These are phyloP conservation scores for Cosmia trapezina DNA, from an alignment of 2,888 invertebrate species.

Conservation along the genomic window DNA sequence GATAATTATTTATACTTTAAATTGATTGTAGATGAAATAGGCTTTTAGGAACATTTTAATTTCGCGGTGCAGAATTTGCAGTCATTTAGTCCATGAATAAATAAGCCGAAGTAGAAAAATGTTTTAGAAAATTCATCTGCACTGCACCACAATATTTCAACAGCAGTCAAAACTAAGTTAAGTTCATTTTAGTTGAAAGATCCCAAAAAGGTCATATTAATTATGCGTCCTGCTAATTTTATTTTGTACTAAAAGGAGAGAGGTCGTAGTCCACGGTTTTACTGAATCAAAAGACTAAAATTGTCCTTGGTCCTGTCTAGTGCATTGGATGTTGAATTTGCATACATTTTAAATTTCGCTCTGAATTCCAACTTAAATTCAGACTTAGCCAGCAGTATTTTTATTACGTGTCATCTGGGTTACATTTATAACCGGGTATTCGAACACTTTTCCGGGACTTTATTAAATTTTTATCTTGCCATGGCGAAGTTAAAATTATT, in stretches of 20 bases:
- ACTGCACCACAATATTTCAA: conserved; percentile 12
- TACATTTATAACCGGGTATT: conserved; percentile 41
- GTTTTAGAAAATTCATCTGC: conserved; percentile 5
- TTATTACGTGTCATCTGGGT: conserved; percentile 58
- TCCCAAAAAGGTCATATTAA: conserved; percentile 37
- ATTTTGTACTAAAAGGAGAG: conserved; percentile 39
- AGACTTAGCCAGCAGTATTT: conserved; percentile 54
- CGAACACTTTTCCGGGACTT: conserved; percentile 35
- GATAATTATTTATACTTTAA: no score
- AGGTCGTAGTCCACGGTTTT: conserved; percentile 31
- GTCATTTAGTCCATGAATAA: conserved; percentile 8
- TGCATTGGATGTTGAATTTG: conserved; percentile 68
- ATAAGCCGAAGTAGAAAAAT: neutral
- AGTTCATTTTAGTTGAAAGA: conserved; percentile 13
- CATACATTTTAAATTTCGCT: conserved; percentile 72
- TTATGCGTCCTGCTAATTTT: conserved; percentile 49
- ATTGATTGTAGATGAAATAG: neutral
- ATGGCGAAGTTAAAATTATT: conserved; percentile 37
- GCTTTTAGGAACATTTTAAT: neutral
- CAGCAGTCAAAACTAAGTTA: conserved; percentile 3
- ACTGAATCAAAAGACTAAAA: conserved; percentile 52
- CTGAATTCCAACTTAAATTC: conserved; percentile 55
- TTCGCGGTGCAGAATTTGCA: neutral
- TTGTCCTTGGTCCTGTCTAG: conserved; percentile 41
- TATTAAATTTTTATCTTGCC: conserved; percentile 26